These are phyloP conservation scores for Deilephila elpenor DNA, from an alignment of 2,888 invertebrate species.

Conservation along the genomic window DNA sequence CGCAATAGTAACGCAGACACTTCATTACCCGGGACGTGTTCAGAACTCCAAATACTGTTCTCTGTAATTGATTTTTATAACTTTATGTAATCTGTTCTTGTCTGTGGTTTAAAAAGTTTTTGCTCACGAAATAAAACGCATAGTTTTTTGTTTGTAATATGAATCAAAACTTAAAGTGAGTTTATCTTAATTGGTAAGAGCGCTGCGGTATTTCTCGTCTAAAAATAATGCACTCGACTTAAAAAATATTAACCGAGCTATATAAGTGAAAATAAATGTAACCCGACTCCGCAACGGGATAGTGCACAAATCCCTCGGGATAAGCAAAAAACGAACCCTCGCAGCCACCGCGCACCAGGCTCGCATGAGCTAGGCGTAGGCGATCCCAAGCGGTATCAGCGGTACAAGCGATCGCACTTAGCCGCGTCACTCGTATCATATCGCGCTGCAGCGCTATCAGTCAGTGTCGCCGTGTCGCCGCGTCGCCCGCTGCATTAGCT, in stretches of 20 bases:
- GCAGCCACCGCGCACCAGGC: slow-evolving; percentile 29
- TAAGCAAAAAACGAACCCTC: slow-evolving; percentile 43
- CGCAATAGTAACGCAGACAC: background rate
- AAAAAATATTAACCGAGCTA: slow-evolving; percentile 11
- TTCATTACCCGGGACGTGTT: background rate
- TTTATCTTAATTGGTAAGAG: background rate
- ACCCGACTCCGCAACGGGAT: slow-evolving; percentile 20
- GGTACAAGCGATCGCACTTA: slow-evolving; percentile 83
- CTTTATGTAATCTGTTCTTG: too few relatives aligned
- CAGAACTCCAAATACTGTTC: too few relatives aligned
- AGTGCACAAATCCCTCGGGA: slow-evolving; percentile 35
- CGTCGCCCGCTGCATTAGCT: slow-evolving; percentile 80
- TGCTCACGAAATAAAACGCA: too few relatives aligned
- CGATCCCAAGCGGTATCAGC: slow-evolving; percentile 58
- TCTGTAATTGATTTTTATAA: too few relatives aligned
- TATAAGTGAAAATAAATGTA: slow-evolving; percentile 26
- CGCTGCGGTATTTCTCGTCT: background rate
- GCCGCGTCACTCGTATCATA: slow-evolving; percentile 77
- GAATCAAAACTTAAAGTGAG: too few relatives aligned
- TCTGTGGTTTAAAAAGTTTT: too few relatives aligned
- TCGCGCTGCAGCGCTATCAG: slow-evolving; percentile 78
- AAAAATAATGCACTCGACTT: slow-evolving; percentile 15
- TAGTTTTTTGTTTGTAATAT: too few relatives aligned
- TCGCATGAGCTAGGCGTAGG: slow-evolving; percentile 30
- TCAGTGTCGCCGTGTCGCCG: slow-evolving; percentile 66